These are phyloP conservation scores for Drosophila santomea DNA, from an alignment of 1,140 invertebrate species.

Conservation along the genomic window DNA sequence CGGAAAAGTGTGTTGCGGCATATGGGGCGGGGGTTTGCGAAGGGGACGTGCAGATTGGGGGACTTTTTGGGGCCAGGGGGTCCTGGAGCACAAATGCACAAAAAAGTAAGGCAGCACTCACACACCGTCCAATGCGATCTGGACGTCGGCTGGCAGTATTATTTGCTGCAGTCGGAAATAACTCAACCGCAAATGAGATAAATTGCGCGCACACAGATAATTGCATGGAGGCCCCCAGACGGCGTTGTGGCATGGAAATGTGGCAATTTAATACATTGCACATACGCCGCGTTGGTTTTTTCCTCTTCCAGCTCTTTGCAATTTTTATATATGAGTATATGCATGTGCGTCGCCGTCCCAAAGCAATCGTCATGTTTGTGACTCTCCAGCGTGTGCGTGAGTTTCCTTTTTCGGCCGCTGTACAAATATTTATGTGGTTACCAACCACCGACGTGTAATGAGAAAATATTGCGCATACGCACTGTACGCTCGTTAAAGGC, in stretches of 20 bases:
- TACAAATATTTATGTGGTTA: slow-evolving; percentile 60
- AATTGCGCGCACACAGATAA: slow-evolving; percentile 83
- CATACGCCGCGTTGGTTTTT: slow-evolving; percentile 38
- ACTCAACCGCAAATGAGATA: slow-evolving; percentile 85
- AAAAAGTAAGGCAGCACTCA: slow-evolving; percentile 28
- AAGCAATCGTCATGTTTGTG: slow-evolving; percentile 46
- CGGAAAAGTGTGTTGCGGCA: slow-evolving; percentile 76
- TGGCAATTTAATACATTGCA: slow-evolving; percentile 53
- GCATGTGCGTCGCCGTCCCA: slow-evolving; percentile 28
- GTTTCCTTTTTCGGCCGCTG: slow-evolving; percentile 24
- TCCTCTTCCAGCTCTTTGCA: slow-evolving; percentile 10
- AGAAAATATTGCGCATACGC: slow-evolving; percentile 68
- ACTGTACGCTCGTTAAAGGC: slow-evolving; percentile 38
- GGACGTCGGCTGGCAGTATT: slow-evolving; percentile 45
- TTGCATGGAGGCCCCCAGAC: slow-evolving; percentile 64
- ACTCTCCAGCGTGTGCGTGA: slow-evolving; percentile 40
- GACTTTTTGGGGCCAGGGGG: slow-evolving; percentile 1
- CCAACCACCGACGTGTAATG: slow-evolving; percentile 33
- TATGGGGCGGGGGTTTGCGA: slow-evolving; percentile 14
- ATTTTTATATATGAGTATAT: slow-evolving; percentile 12
- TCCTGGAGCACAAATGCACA: slow-evolving; percentile 10
- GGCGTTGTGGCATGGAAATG: slow-evolving; percentile 37
- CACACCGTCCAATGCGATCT: slow-evolving; percentile 14
- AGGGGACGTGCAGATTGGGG: not conserved
- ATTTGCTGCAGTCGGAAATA: slow-evolving; percentile 82